Conservation (phyloP, 1,140 invertebrate genomes). For the Caenorhabditis tropicalis region DNA sequence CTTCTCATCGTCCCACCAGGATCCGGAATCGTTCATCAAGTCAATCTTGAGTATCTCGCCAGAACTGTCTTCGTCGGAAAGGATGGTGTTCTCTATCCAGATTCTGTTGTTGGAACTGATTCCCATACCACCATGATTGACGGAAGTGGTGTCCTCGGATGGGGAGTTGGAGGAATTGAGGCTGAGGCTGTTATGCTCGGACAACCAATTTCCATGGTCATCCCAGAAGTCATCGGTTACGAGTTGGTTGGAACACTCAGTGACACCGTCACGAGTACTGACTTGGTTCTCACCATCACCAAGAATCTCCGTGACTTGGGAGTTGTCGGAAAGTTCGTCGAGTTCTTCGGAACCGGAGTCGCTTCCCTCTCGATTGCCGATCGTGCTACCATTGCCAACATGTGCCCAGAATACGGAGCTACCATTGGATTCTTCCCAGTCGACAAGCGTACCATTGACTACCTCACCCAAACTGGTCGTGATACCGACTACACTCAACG, state of each 20-base stretch:
- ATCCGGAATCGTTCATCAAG: slow-evolving; percentile 96
- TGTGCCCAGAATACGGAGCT: slow-evolving; percentile 94
- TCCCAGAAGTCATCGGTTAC: slow-evolving; percentile 92
- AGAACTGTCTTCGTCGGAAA: slow-evolving; percentile 86
- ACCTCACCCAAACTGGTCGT: slow-evolving; percentile 78
- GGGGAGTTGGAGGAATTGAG: slow-evolving; percentile 78
- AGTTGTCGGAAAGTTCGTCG: slow-evolving; percentile 97
- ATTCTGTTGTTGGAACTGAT: slow-evolving; percentile 97
- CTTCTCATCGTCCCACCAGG: slow-evolving; percentile 97
- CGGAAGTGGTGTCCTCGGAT: slow-evolving; percentile 80
- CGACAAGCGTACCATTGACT: slow-evolving; percentile 82
- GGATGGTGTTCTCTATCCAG: slow-evolving; percentile 82
- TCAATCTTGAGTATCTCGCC: slow-evolving; percentile 80
- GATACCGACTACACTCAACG: slow-evolving; percentile 82
- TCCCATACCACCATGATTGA: slow-evolving; percentile 99
- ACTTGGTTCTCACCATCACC: slow-evolving; percentile 94
- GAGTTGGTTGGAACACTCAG: slow-evolving; percentile 83
- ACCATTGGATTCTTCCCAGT: slow-evolving; percentile 95
- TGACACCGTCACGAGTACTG: slow-evolving; percentile 90
- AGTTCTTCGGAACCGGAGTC: slow-evolving; percentile 95
- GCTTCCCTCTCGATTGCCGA: slow-evolving; percentile 89
- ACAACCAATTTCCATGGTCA: slow-evolving; percentile 92
- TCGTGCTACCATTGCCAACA: slow-evolving; percentile 82
- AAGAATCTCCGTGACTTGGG: slow-evolving; percentile 92
- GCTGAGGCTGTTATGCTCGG: slow-evolving; percentile 81